phyloP scores from a whole-genome alignment of 2,888 invertebrate genomes.

The Eristalis arbustorum region DNA sequence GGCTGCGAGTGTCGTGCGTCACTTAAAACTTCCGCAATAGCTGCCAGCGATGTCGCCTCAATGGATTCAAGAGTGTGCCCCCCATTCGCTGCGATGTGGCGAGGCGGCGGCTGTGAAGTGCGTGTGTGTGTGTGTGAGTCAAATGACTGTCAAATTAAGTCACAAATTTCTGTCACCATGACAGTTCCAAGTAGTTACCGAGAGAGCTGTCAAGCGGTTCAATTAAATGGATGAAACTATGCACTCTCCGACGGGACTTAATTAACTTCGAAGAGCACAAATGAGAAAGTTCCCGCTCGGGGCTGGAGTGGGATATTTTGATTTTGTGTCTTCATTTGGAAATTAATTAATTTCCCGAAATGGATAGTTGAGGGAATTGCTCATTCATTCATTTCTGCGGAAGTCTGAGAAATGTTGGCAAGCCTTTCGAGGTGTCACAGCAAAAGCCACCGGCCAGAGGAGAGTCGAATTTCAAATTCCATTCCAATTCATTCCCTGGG shows the following conservation, averaged over 20 bases:
- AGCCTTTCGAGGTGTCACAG: background rate
- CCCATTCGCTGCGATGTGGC: background rate
- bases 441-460: too few relatives aligned
- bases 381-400: too few relatives aligned
- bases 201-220: background rate
- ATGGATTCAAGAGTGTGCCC: background rate
- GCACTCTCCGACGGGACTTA: background rate
- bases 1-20: background rate
- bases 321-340: background rate
- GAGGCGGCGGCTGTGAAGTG: too few relatives aligned
- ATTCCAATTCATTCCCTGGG: background rate
- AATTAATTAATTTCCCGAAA: background rate
- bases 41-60: background rate
- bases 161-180: background rate
- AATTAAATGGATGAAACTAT: background rate
- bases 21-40: background rate
- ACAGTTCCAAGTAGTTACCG: background rate
- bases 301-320: background rate
- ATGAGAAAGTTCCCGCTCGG: background rate
- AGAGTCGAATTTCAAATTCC: too few relatives aligned
- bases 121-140: background rate
- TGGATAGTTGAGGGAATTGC: background rate
- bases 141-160: background rate
- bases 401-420: too few relatives aligned
- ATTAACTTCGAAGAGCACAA: background rate